Evolutionary conservation across 2,888 invertebrate species (phyloP), one percentile per base, ranked within the genome.

Genomic region (Heliconius ismenius): DNA sequence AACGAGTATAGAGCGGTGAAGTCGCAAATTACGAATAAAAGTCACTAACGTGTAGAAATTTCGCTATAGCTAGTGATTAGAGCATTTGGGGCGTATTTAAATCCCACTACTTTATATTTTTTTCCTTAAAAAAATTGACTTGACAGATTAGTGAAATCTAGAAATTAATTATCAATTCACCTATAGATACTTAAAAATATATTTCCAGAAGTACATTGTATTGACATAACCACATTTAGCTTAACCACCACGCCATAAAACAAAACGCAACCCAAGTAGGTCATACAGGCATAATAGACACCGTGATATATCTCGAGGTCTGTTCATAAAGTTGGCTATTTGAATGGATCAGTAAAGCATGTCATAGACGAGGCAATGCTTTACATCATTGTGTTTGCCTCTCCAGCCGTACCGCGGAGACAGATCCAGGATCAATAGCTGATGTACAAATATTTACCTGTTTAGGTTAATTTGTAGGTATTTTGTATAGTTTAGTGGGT

Each of bases 351-450:
- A 74, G 73, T 63, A 74, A 60, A 76, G 76, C 73, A 73, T 73
- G 68, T 73, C 68, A 73, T 75, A 63, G 76, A 28, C 62, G 63
- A 72, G 75, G 77, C 74, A 73, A 26, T 74, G 77, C 77, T 79
- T 75, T 78, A 77, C 69, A 69, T 65, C 58, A 72, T 80, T 79
- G 77, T 81, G 78, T 81, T 81, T 81, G 81, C 76, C 72, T 79
- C 77, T 76, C 79, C 76, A 69, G 79, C 82, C 82, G 79, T 70
- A 74, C 32, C 73, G 74, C 78, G 76, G 75, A 77, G 68, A 75
- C 74, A 76, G 74, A 78, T 80, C 60, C 77, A 78, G 78, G 79
- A 78, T 79, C 79, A 63, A 70, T 75, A 70, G 68, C 60, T 62
- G 63, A 72, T 49, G 49, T 75, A 64, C 70, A 73, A 62, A 62